Evolutionary conservation across 2,113 vertebrate species (phyloP).

Genomic region (Calyptomena viridis): DNA sequence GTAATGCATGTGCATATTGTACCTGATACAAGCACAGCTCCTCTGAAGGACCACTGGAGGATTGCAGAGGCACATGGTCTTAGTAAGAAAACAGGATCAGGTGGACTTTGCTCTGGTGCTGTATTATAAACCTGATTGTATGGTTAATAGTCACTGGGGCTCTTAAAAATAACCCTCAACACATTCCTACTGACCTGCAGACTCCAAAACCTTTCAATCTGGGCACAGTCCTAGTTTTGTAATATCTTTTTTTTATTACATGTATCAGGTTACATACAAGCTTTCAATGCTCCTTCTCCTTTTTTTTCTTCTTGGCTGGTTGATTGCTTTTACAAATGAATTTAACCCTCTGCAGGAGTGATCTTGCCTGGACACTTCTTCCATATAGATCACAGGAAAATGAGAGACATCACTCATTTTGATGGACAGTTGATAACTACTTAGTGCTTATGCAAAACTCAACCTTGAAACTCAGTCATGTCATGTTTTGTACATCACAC

Average conservation of each 20-base stretch:
- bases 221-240: not conserved
- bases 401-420: not conserved
- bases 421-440: not conserved
- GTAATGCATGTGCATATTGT: not conserved
- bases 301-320: not conserved
- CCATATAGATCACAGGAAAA: not conserved
- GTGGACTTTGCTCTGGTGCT: not conserved
- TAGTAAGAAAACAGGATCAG: fast-evolving
- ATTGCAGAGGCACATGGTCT: not conserved
- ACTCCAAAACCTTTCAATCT: not conserved
- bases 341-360: not conserved
- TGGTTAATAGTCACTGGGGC: not conserved
- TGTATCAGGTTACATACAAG: not conserved
- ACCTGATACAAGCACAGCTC: not conserved
- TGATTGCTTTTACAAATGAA: not conserved
- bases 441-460: not conserved
- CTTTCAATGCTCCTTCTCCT: not conserved
- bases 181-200: not conserved
- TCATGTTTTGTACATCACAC: not conserved
- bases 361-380: not conserved
- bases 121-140: not conserved
- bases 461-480: not conserved
- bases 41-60: not conserved
- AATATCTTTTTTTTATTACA: not conserved
- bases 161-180: not conserved